Evolutionary conservation across 2,888 invertebrate genomes (phyloP), one percentile per base, ranked within the genome.

Genomic region (Papilio demoleus): DNA sequence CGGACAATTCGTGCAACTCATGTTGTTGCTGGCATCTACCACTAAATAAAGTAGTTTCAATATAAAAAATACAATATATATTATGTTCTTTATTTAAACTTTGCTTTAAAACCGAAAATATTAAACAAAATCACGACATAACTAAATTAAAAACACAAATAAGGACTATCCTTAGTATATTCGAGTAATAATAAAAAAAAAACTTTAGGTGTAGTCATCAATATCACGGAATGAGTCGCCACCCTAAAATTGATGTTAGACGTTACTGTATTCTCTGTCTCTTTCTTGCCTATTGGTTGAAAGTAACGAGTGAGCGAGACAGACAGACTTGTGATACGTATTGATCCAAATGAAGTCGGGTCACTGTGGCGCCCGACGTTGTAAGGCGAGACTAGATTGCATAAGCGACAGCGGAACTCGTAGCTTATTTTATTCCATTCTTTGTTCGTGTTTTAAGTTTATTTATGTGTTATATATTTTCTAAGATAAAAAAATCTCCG

Each of bases 331-430:
- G 67, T 38, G 61, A 40, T 47, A 9, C 38, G 61, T 61, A 67
- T 67, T 61, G 67, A 67, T 67, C 67, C 60, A 22, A 6, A 17
- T n/a, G 50, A 2, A 47, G 60, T 50, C 67, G 60, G 67, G 67
- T 67, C 67, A 67, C 60, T 53, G 67, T 67, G 67, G 61, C 67
- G 67, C 67, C 67, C 40, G 60, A 2, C 61, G 38, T 38, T 17
- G 31, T 17, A 47, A 27, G 56, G 14, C 8, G 8, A 4, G 59
- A 4, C 1, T 53, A 36, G 2, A 8, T 12, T 12, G 0, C 61
- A 27, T 40, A 27, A 50, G 61, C 31, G 24, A 17, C 4, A 40
- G 59, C 59, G 59, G 59, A n/a, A n/a, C n/a, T n/a, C n/a, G n/a
- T n/a, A n/a, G n/a, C n/a, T n/a, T n/a, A n/a, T n/a, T n/a, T n/a